Evolutionary conservation across 2,113 vertebrate species (phyloP), one percentile per base, ranked within the genome.

Genomic region (Ramphastos sulfuratus): DNA sequence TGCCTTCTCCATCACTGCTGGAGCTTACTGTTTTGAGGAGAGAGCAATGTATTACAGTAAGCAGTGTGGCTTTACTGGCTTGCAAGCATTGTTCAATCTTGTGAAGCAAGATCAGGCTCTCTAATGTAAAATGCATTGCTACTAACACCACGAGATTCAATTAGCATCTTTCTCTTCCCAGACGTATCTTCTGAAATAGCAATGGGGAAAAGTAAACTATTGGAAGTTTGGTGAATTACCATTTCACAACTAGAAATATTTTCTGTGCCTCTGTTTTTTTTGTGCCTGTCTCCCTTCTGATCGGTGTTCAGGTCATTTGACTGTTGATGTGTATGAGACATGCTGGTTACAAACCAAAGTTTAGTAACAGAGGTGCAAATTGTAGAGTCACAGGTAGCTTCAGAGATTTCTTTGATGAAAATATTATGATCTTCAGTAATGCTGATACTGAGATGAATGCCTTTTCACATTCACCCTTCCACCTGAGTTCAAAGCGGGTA

Each of bases 91-190:
- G 58, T 33, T 94, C 93, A 91, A 18, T 58, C 85, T 73, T 52
- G 70, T 24, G 46, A 86, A 76, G 82, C 44, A 50, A 94, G 83
- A 93, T 84, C 89, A 61, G 73, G 70, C 54, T 78, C 87, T 42
- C 82, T 88, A 89, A 95, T 93, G 80, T 86, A 95, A 95, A 95
- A 95, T 94, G 70, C 80, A 95, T 91, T 63, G 31, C 58, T 82
- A 61, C 76, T 76, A 73, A 54, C 82, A 3, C 66, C 4, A 30
- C 12, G 56, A 91, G 33, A 87, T 87, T 91, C 78, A 59, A 64
- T 90, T 93, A 75, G 58, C 80, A 50, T 42, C 6, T 4, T 74
- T 61, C 75, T 80, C 72, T 67, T 81, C 79, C n/a, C 14, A 75
- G 58, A 54, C 25, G 10, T 2, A 33, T 65, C 50, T 80, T 59